Percentiles rank a stretch among this genome's conserved stretches.
phyloP scores from a whole-genome alignment of 2,888 invertebrate genomes.

The Drosophila differens region DNA sequence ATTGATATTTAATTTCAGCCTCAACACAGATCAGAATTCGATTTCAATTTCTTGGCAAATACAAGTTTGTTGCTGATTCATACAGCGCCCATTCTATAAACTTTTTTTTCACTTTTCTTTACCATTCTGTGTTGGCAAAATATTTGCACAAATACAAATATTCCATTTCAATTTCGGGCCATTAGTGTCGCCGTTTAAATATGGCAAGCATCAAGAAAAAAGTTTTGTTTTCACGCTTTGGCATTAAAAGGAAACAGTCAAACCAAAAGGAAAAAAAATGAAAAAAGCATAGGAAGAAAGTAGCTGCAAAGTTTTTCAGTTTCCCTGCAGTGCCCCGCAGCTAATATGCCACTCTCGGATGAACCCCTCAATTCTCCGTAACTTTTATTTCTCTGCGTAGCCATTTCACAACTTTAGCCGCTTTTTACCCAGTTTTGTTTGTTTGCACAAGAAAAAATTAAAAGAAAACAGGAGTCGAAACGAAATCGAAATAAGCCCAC shows the following conservation, averaged over 20 bases:
- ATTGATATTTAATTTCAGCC: not conserved
- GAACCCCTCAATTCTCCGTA: not conserved
- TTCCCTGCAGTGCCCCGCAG: slow-evolving; percentile 43
- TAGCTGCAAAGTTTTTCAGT: slow-evolving; percentile 57
- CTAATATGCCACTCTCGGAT: slow-evolving; percentile 8
- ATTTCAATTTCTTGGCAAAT: slow-evolving; percentile 13
- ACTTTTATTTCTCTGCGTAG: slow-evolving; percentile 7
- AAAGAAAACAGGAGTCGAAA: slow-evolving; percentile 66
- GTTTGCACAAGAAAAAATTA: slow-evolving; percentile 68
- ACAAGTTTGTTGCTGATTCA: slow-evolving; percentile 5
- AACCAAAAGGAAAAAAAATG: slow-evolving; percentile 24
- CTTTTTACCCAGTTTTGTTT: slow-evolving; percentile 48
- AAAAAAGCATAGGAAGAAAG: slow-evolving; percentile 34
- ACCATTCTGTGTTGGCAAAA: slow-evolving; percentile 35
- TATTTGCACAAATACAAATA: slow-evolving; percentile 70
- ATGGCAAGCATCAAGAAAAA: slow-evolving; percentile 49
- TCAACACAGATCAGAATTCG: not conserved
- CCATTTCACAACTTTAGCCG: slow-evolving; percentile 54
- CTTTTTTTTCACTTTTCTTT: slow-evolving; percentile 42
- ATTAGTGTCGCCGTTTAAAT: slow-evolving; percentile 77
- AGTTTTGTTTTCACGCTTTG: slow-evolving; percentile 73
- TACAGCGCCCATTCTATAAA: slow-evolving; percentile 14
- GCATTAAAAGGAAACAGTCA: slow-evolving; percentile 62
- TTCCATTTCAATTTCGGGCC: slow-evolving; percentile 76
- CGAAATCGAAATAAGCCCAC: slow-evolving; percentile 56